A percentile compares a stretch with the other conserved stretches of the same genome.
phyloP scores from a whole-genome alignment of 2,888 invertebrate species.

The Andrena chrysosceles region DNA sequence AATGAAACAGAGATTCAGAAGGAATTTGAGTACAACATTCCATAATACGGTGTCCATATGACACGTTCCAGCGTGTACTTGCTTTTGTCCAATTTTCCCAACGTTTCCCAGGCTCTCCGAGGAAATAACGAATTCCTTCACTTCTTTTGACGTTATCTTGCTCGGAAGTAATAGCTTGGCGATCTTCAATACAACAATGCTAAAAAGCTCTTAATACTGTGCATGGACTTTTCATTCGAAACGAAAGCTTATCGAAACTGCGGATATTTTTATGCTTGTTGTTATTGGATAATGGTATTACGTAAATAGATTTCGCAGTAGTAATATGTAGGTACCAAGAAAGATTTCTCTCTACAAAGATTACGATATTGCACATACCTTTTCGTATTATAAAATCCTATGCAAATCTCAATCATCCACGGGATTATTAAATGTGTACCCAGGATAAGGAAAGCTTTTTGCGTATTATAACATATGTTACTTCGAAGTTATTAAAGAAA shows the following conservation, averaged over 20 bases:
- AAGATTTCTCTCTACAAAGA: too few relatives aligned
- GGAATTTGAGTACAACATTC: conserved; percentile 34
- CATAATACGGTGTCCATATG: conserved; percentile 19
- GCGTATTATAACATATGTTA: neutral
- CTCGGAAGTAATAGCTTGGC: conserved; percentile 53
- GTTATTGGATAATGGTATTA: conserved; percentile 5
- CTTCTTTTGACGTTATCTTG: conserved; percentile 40
- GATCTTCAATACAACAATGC: conserved; percentile 52
- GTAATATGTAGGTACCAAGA: too few relatives aligned
- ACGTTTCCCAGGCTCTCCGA: conserved; percentile 41
- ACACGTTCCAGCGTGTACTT: conserved; percentile 19
- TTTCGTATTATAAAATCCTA: too few relatives aligned
- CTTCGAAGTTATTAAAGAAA: too few relatives aligned
- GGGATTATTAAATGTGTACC: too few relatives aligned
- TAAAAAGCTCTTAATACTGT: conserved; percentile 27
- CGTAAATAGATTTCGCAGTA: neutral
- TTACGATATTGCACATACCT: too few relatives aligned
- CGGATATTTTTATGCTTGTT: neutral
- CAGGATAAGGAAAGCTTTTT: neutral
- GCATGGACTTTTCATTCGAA: conserved; percentile 15
- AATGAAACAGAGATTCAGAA: neutral
- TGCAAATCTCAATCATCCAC: too few relatives aligned
- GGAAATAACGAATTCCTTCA: conserved; percentile 58
- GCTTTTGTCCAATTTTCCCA: conserved; percentile 54
- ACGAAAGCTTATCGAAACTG: conserved; percentile 11